phyloP scores from a whole-genome alignment of 2,888 invertebrate species.

The Trichacis sp. region DNA sequence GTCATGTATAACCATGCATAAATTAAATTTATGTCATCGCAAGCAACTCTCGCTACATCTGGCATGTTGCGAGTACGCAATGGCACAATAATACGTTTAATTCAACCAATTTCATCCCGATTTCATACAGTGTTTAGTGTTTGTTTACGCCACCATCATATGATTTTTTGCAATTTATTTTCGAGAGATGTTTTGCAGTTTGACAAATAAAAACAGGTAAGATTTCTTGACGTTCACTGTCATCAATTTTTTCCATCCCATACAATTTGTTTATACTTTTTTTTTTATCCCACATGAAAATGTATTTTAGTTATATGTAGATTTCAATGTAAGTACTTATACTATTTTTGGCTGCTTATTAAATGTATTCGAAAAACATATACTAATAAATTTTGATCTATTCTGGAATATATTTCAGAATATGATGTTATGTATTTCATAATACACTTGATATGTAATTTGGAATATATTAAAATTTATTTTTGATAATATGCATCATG shows the following conservation, averaged over 20 bases:
- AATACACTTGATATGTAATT: no score
- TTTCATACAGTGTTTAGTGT: slow-evolving; percentile 3
- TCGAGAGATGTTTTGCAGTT: not conserved
- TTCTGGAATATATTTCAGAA: no score
- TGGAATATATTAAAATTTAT: no score
- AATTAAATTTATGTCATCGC: slow-evolving; percentile 34
- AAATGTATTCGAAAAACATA: no score
- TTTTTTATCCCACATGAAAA: not conserved
- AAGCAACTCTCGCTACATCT: slow-evolving; percentile 15
- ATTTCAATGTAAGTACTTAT: no score
- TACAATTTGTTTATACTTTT: not conserved
- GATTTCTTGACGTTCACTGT: not conserved
- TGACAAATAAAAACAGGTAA: not conserved
- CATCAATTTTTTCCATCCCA: not conserved
- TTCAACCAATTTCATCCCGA: not conserved
- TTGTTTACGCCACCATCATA: not conserved
- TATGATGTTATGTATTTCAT: no score
- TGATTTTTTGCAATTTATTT: not conserved
- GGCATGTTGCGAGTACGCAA: slow-evolving; percentile 20
- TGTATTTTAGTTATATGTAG: not conserved
- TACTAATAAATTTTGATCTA: no score
- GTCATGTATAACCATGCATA: slow-evolving; percentile 19
- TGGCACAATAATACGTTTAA: slow-evolving; percentile 5
- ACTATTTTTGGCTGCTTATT: no score
- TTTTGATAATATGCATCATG: no score